Conservation (phyloP, 1,140 invertebrate species). For the Drosophila pachea region DNA sequence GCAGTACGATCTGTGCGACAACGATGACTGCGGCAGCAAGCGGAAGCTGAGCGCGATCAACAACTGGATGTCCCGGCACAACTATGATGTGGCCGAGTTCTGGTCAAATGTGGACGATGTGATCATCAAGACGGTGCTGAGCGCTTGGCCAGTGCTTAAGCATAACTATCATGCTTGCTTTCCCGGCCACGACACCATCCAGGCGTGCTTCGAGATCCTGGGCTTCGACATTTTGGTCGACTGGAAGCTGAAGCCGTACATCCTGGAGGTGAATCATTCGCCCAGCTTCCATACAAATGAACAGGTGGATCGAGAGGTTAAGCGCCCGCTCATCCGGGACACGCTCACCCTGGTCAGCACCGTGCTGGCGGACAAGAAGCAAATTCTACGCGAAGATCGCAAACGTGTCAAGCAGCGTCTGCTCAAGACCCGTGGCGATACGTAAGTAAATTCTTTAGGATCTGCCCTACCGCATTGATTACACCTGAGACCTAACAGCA, state of each 20-base stretch:
- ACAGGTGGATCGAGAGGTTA: slow-evolving; percentile 89
- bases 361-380: slow-evolving; percentile 87
- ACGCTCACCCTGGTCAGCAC: slow-evolving; percentile 91
- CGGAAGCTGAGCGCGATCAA: slow-evolving; percentile 91
- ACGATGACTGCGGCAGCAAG: slow-evolving; percentile 90
- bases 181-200: slow-evolving; percentile 89
- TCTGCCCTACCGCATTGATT: not conserved
- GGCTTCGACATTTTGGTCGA: slow-evolving; percentile 94
- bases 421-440: slow-evolving; percentile 79
- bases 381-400: slow-evolving; percentile 86
- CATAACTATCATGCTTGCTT: slow-evolving; percentile 94
- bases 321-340: slow-evolving; percentile 89
- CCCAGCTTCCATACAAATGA: slow-evolving; percentile 94
- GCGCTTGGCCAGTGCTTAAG: slow-evolving; percentile 90
- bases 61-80: slow-evolving; percentile 84
- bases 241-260: slow-evolving; percentile 89
- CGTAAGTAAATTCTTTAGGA: slow-evolving; percentile 41
- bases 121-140: slow-evolving; percentile 93
- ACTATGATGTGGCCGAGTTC: slow-evolving; percentile 86
- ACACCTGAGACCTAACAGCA: not conserved
- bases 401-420: slow-evolving; percentile 84
- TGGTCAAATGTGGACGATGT: slow-evolving; percentile 93
- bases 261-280: slow-evolving; percentile 95
- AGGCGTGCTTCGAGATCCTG: slow-evolving; percentile 93
- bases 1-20: slow-evolving; percentile 82